Percentiles rank a stretch among this genome's conserved stretches.
Evolutionary conservation across 1,140 invertebrate species (phyloP).

Genomic region (Littorina saxatilis): DNA sequence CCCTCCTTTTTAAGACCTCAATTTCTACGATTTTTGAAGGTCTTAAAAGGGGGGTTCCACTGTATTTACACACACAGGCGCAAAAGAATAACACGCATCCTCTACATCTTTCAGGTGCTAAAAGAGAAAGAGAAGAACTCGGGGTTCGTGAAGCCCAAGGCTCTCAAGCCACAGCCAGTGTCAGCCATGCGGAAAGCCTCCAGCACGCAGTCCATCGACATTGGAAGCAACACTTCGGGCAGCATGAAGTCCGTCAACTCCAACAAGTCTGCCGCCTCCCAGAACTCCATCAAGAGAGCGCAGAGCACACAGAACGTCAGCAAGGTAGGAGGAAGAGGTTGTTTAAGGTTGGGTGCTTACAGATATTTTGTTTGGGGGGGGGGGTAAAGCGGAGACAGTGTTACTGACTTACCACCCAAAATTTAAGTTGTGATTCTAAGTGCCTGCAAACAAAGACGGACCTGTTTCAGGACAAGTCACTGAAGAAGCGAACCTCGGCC

Average conservation of each 20-base stretch:
- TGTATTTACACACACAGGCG: no score
- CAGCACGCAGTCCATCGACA: slow-evolving; percentile 71
- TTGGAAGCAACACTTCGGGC: slow-evolving; percentile 47
- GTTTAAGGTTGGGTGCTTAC: no score
- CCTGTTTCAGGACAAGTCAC: slow-evolving; percentile 55
- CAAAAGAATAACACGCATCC: no score
- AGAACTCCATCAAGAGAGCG: slow-evolving; percentile 68
- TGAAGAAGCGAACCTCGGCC: slow-evolving; percentile 69
- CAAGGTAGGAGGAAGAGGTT: slow-evolving; percentile 38
- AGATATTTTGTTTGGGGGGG: no score
- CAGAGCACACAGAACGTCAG: slow-evolving; percentile 73
- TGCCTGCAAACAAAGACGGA: no score
- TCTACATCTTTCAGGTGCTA: slow-evolving; percentile 37
- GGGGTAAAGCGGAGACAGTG: no score
- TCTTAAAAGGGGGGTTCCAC: no score
- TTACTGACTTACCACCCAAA: no score
- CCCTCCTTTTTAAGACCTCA: no score
- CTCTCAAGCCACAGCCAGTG: slow-evolving; percentile 31
- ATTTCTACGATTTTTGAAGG: no score
- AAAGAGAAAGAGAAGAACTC: slow-evolving; percentile 52
- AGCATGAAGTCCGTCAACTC: slow-evolving; percentile 39
- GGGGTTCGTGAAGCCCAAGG: slow-evolving; percentile 47
- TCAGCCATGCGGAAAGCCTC: slow-evolving; percentile 66
- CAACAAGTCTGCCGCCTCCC: slow-evolving; percentile 48
- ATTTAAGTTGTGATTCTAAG: no score